Evolutionary conservation across 2,113 vertebrate genomes (phyloP).

Genomic region (Atherinomorus stipes): DNA sequence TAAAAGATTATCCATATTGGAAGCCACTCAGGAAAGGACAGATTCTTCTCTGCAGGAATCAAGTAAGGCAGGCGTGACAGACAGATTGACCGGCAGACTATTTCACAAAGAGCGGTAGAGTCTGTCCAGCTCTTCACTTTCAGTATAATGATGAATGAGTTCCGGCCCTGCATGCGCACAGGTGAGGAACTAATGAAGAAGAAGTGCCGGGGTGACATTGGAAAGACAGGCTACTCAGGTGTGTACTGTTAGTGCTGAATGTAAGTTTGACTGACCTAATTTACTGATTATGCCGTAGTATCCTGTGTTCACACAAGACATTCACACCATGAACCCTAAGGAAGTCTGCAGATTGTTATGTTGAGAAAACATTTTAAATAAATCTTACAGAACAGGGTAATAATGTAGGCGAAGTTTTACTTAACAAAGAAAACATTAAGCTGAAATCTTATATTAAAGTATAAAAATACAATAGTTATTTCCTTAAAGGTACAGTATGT

Average conservation of each 20-base stretch:
- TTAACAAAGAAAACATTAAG: no score
- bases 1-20: constrained; percentile 68
- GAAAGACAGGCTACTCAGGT: constrained; percentile 38
- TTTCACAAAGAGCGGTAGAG: constrained; percentile 64
- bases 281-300: constrained; percentile 23
- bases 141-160: constrained; percentile 64
- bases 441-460: no score
- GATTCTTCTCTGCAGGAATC: constrained; percentile 36
- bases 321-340: not conserved
- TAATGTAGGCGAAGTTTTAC: not conserved
- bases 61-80: constrained; percentile 40
- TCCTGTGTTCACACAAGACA: constrained; percentile 18
- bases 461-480: no score
- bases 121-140: constrained; percentile 31
- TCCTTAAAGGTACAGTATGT: no score
- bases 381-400: not conserved
- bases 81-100: constrained; percentile 59
- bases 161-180: constrained; percentile 46
- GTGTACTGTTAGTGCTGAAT: constrained; percentile 18
- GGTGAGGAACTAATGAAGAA: constrained; percentile 69
- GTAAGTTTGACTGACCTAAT: constrained; percentile 49
- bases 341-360: not conserved
- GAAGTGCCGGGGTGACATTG: constrained; percentile 38
- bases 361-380: not conserved
- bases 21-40: constrained; percentile 43